Conservation (phyloP, 1,140 invertebrate species). For the Periplaneta americana region DNA sequence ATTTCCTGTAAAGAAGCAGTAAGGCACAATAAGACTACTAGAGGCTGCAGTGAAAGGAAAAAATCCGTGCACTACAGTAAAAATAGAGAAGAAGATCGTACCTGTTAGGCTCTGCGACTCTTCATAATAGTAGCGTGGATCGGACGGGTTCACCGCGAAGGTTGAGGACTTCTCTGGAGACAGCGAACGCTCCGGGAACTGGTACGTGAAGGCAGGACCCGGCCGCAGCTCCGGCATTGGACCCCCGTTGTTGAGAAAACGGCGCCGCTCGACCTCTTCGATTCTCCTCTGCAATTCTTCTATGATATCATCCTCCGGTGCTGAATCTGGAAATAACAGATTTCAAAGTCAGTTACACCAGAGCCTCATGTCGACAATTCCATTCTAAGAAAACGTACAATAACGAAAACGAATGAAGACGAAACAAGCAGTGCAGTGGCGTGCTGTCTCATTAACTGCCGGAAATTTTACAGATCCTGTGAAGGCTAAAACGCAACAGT, state of each 20-base stretch:
- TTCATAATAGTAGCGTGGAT: slow-evolving; percentile 4
- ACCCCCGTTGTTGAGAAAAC: not conserved
- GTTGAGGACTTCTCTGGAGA: not conserved
- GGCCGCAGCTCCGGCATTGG: not conserved
- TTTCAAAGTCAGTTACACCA: too few species aligned
- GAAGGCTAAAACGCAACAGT: too few species aligned
- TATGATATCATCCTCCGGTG: not conserved
- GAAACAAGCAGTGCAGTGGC: too few species aligned
- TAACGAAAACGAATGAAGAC: too few species aligned
- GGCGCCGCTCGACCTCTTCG: not conserved
- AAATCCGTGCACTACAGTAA: too few species aligned
- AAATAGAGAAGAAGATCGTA: not conserved
- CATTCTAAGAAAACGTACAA: too few species aligned
- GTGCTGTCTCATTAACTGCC: too few species aligned
- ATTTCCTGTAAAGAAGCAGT: too few species aligned
- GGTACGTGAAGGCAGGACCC: not conserved
- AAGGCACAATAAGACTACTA: too few species aligned
- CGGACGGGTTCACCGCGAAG: slow-evolving; percentile 1
- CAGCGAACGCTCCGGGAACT: not conserved
- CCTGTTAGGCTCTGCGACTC: not conserved
- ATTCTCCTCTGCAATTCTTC: not conserved
- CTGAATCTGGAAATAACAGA: not conserved
- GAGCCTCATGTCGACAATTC: too few species aligned
- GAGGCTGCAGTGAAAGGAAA: too few species aligned
- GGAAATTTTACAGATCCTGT: too few species aligned